Conservation (phyloP, 1,140 invertebrate species). For the Papilio polytes region DNA sequence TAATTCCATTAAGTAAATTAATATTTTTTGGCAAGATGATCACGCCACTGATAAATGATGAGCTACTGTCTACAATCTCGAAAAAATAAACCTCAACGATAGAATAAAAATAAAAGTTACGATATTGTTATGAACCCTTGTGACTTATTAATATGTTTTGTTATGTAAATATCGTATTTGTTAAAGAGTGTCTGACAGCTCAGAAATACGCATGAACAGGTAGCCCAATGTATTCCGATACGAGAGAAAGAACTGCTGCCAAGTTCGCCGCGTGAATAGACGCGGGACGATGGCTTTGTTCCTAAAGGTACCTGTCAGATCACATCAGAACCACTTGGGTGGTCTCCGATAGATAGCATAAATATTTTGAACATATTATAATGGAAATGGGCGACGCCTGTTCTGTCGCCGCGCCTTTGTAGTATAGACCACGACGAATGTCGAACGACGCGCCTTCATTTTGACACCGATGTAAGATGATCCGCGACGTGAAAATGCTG, state of each 20-base stretch:
- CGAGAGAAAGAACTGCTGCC: slow-evolving; percentile 49
- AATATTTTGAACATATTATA: slow-evolving; percentile 79
- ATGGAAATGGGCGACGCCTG: slow-evolving; percentile 74
- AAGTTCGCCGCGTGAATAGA: slow-evolving; percentile 60
- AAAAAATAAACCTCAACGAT: neutral
- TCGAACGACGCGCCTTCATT: slow-evolving; percentile 49
- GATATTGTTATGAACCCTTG: slow-evolving; percentile 2
- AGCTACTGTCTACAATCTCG: neutral
- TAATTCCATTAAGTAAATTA: no score
- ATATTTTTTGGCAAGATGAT: neutral
- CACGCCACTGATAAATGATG: no score
- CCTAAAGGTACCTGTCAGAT: slow-evolving; percentile 76
- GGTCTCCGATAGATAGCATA: slow-evolving; percentile 74
- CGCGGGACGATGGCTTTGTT: slow-evolving; percentile 65
- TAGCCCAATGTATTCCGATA: slow-evolving; percentile 23
- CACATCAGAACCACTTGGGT: slow-evolving; percentile 73
- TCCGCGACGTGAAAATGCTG: neutral
- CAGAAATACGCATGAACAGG: slow-evolving; percentile 11
- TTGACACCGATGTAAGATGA: slow-evolving; percentile 28
- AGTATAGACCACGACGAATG: slow-evolving; percentile 72
- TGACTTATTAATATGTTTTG: neutral
- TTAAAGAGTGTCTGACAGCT: slow-evolving; percentile 1
- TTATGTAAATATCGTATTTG: slow-evolving; percentile 25
- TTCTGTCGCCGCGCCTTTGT: slow-evolving; percentile 65
- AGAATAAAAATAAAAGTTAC: neutral